Evolutionary conservation across 2,113 vertebrate genomes (phyloP).

Genomic region (Xenopus laevis): DNA sequence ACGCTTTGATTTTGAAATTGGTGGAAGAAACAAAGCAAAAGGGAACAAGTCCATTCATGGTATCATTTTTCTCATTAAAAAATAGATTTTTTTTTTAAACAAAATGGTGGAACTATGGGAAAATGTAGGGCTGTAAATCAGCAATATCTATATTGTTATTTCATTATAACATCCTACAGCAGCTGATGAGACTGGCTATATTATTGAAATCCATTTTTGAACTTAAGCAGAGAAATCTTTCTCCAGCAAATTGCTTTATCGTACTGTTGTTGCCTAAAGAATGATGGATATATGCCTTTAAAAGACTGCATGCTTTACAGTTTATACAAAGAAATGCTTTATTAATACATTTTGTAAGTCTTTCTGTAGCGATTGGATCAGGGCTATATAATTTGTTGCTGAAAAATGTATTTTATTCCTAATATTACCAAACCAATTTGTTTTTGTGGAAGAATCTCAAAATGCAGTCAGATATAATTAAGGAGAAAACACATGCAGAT

Average conservation of each 20-base stretch:
- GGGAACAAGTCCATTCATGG: too few species aligned
- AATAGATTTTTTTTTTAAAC: too few species aligned
- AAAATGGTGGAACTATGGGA: too few species aligned
- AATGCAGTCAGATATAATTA: conserved; percentile 2
- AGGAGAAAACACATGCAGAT: background rate
- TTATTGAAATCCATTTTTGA: too few species aligned
- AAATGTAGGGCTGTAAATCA: too few species aligned
- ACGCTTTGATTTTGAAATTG: too few species aligned
- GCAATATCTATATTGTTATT: too few species aligned
- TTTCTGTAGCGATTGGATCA: background rate
- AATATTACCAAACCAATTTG: background rate
- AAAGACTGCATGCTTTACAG: background rate
- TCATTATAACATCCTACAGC: too few species aligned
- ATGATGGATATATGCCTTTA: background rate
- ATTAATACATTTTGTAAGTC: background rate
- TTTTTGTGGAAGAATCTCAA: conserved; percentile 35
- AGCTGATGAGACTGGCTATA: too few species aligned
- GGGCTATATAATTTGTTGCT: background rate
- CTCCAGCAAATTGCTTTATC: background rate
- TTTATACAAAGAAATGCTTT: background rate
- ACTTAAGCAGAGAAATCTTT: background rate
- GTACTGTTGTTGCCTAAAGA: background rate
- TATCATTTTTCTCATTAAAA: too few species aligned
- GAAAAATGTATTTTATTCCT: background rate
- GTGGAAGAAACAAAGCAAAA: too few species aligned